Conservation (phyloP, 2,113 vertebrate genomes). For the Strix aluco region DNA sequence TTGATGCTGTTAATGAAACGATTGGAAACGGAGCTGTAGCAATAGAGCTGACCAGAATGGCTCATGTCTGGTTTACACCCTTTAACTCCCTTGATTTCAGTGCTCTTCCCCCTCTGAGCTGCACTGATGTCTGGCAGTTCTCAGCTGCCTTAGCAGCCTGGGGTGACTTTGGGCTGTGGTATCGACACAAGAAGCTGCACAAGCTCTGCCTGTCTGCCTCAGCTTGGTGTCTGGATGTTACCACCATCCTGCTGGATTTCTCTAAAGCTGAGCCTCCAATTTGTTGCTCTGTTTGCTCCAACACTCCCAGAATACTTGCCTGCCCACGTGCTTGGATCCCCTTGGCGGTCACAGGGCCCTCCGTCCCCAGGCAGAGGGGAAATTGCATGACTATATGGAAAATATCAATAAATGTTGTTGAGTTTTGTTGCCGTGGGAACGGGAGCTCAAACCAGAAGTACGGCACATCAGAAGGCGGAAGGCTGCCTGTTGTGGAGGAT, state of each 20-base stretch:
- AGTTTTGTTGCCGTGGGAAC: slow-evolving; percentile 47
- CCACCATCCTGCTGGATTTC: not conserved
- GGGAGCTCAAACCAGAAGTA: not conserved
- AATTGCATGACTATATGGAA: slow-evolving; percentile 42
- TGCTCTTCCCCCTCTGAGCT: not conserved
- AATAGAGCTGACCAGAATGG: not conserved
- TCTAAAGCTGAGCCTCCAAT: not conserved
- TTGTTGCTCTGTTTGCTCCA: not conserved
- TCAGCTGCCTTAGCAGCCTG: not conserved
- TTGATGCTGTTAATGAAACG: not conserved
- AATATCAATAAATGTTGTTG: slow-evolving; percentile 29
- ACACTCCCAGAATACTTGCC: not conserved
- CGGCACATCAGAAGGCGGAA: not conserved
- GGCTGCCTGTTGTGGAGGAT: not conserved
- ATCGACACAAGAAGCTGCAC: not conserved
- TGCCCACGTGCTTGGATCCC: not conserved
- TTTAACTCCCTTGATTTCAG: not conserved
- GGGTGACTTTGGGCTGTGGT: not conserved
- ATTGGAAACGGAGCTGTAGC: not conserved
- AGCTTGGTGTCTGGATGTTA: not conserved
- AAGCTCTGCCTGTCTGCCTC: not conserved
- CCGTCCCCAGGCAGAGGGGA: not conserved
- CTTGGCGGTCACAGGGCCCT: not conserved
- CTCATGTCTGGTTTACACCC: not conserved
- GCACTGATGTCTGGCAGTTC: not conserved